Percentiles rank a stretch among this genome's conserved stretches.
Evolutionary conservation across 37 sponge, comb jelly and placozoan species (phyloP).

Genomic region (Cliona cf. orientalis): DNA sequence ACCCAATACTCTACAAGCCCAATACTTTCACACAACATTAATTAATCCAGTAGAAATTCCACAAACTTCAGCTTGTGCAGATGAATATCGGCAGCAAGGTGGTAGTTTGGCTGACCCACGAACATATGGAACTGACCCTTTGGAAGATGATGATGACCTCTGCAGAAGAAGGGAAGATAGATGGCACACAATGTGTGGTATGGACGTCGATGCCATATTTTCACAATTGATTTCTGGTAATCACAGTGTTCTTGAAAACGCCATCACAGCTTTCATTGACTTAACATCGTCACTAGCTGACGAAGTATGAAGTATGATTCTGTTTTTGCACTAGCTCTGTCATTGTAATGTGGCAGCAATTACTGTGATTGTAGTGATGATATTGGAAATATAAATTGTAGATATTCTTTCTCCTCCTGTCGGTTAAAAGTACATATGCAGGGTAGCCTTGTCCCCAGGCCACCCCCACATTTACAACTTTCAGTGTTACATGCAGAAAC

Average conservation of each 20-base stretch:
- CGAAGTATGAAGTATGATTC: too few species aligned
- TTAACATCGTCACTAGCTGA: background rate
- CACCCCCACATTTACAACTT: too few species aligned
- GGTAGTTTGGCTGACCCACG: constrained; percentile 10
- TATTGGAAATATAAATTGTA: too few species aligned
- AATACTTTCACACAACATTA: background rate
- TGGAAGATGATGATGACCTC: background rate
- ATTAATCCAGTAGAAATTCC: constrained; percentile 1
- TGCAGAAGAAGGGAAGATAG: background rate
- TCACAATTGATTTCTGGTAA: background rate
- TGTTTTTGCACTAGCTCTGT: too few species aligned
- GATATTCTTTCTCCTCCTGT: too few species aligned
- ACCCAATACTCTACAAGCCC: background rate
- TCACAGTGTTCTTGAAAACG: background rate
- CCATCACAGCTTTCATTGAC: background rate
- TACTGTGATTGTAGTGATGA: too few species aligned
- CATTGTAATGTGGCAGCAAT: too few species aligned
- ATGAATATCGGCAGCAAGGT: constrained; percentile 6
- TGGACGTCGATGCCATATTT: background rate
- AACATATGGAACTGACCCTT: constrained; percentile 14
- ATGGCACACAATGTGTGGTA: background rate
- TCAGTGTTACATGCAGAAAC: too few species aligned
- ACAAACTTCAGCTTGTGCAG: background rate
- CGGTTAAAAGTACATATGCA: too few species aligned
- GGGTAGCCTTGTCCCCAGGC: too few species aligned